Evolutionary conservation across 30 jellyfish, hydroid and myxozoan species (phyloP), one percentile per base, ranked within the genome.

Genomic region (Catostylus mosaicus): DNA sequence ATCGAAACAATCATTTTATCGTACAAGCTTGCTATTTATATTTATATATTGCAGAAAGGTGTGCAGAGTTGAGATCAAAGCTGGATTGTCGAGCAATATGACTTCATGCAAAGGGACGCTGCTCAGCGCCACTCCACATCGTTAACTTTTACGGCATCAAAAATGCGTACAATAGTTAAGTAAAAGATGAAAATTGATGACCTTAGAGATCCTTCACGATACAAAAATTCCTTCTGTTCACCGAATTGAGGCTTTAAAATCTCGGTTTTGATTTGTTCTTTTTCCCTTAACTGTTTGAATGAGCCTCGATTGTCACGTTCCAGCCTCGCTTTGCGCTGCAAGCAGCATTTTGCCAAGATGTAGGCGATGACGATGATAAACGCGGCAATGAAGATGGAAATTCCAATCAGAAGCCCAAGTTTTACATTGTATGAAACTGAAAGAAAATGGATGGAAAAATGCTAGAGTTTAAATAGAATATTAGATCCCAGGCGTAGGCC

Each of bases 271-370:
- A 30, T 12, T 6, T 64, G 59, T 4, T 67, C 65, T 40, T 64
- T 47, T 4, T 67, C 65, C 26, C 38, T 37, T 69, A 77, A 32
- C 32, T 54, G 37, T 36, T 26, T 64, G 62, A 77, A 77, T 27
- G 80, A 34, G 33, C 89, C 89, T 40, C 51, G 66, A 22, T 77
- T 77, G 89, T 77, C 89, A 22, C 89, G 57, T 26, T 77, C 80
- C 43, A 47, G 24, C 14, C 7, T 36, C 8, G 18, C 29, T 52
- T 67, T 67, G 10, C 91, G 83, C 9, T 63, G 37, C 37, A 26
- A 32, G 24, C 73, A 81, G 65, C 70, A 34, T 56, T 67, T 81
- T 47, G 46, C 31, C 12, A 81, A 16, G 74, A 81, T 20, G 67
- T 50, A 67, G 18, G 35, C 34, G 31, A 81, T 0, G 5, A 34